A percentile compares a stretch with the other conserved stretches of the same genome.
These are phyloP conservation scores for Axinella damicornis DNA, from an alignment of 37 sponge, comb jelly and placozoan genomes.

Conservation along the genomic window DNA sequence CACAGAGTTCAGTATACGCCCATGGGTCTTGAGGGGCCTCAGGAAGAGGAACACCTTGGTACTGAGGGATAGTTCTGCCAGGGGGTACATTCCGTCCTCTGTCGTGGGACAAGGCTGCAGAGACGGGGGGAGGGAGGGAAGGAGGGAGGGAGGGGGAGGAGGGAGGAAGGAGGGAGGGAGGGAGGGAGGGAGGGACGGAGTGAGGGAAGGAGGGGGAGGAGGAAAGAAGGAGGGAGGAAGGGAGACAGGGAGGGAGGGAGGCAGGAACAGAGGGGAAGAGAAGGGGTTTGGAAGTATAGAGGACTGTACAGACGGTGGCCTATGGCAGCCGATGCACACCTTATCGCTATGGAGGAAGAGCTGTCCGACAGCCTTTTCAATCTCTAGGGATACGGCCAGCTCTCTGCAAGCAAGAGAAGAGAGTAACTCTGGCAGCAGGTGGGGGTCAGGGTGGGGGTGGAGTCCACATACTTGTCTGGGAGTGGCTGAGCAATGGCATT, in stretches of 20 bases:
- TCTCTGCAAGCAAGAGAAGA: conserved; percentile 19
- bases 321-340: conserved; percentile 22
- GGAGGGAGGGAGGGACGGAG: neutral
- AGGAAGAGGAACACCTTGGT: conserved; percentile 45
- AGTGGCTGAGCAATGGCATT: conserved; percentile 37
- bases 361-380: conserved; percentile 21
- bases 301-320: no score
- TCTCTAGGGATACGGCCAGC: conserved; percentile 43
- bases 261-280: no score
- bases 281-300: no score
- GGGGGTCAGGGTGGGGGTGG: no score
- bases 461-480: conserved; percentile 24
- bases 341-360: conserved; percentile 20
- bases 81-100: conserved; percentile 35
- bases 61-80: conserved; percentile 20
- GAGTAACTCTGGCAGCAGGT: neutral
- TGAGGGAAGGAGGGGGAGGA: no score
- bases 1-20: conserved; percentile 16
- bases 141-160: neutral
- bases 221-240: no score
- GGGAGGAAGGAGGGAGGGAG: neutral
- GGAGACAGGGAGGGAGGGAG: neutral
- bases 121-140: neutral
- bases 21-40: neutral
- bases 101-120: conserved; percentile 7